phyloP scores from a whole-genome alignment of 2,888 invertebrate species.

The Lasioglossum lativentre region DNA sequence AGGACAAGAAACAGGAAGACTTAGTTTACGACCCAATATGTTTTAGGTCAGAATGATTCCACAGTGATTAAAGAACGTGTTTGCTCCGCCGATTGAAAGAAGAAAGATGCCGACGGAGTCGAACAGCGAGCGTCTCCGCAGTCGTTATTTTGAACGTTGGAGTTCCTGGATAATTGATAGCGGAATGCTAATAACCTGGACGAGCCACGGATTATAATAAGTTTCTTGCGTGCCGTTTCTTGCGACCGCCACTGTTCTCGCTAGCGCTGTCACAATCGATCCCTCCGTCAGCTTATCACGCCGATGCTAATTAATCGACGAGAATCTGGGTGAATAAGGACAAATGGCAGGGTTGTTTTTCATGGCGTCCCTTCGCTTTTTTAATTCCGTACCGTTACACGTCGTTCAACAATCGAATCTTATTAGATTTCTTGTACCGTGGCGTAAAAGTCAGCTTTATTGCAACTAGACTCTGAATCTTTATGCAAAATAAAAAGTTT shows the following conservation, averaged over 20 bases:
- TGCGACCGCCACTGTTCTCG: slow-evolving; percentile 46
- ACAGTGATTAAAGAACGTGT: slow-evolving; percentile 42
- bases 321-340: slow-evolving; percentile 39
- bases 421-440: background rate
- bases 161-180: slow-evolving; percentile 81
- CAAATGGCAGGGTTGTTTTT: slow-evolving; percentile 45
- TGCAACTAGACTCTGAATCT: background rate
- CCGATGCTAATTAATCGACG: slow-evolving; percentile 60
- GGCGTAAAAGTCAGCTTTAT: background rate
- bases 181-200: slow-evolving; percentile 83
- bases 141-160: slow-evolving; percentile 51
- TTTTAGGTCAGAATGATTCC: slow-evolving; percentile 12
- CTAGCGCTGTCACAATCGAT: slow-evolving; percentile 57
- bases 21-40: background rate
- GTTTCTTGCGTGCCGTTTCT: slow-evolving; percentile 76
- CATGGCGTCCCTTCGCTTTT: background rate
- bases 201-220: slow-evolving; percentile 82
- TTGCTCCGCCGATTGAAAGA: slow-evolving; percentile 39
- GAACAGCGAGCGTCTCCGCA: slow-evolving; percentile 13
- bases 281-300: slow-evolving; percentile 66
- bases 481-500: too few relatives aligned
- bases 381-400: background rate
- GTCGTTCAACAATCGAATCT: background rate
- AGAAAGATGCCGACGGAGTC: slow-evolving; percentile 27
- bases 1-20: background rate